Evolutionary conservation across 2,113 vertebrate genomes (phyloP), one percentile per base, ranked within the genome.

Genomic region (Urocitellus parryii): DNA sequence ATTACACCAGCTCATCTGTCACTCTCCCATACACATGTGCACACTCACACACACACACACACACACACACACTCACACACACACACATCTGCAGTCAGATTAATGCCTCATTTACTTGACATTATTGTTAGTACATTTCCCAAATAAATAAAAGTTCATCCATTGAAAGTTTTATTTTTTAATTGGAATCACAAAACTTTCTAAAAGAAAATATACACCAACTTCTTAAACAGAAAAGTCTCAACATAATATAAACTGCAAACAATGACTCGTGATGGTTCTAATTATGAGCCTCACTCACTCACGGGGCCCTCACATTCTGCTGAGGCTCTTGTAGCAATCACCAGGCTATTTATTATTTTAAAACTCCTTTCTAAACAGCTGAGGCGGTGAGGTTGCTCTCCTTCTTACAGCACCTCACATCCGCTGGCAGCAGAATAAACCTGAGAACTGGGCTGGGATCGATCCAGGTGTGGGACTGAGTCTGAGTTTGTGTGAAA

Each of bases 201-300:
- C 77, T 87, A 74, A 96, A 97, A 92, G 90, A 93, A 96, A 98
- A 97, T 94, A 92, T 37, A 95, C 91, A 94, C 20, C 58, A 63
- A 90, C 85, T 96, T 95, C 84, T 96, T 92, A 95, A 92, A 96
- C 84, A 94, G 85, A 94, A 91, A 91, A 82, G 94, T 87, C 48
- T 45, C 74, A 42, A 37, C 56, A 76, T 51, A 39, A 11, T 51
- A 37, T 42, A 92, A 92, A 51, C 85, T 18, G 27, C 95, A 96
- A 95, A 87, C 78, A 67, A 45, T 61, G 72, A 56, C 12, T 84
- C 24, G 0, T 4, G 81, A 79, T 91, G 94, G 92, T 93, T 97
- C 78, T 80, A 92, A 92, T 97, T 88, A 92, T 18, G 48, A 37
- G 25, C n/a, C 77, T 82, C 88, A 34, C 61, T 96, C 97, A 90